Evolutionary conservation across 30 jellyfish, hydroid and myxozoan genomes (phyloP).

Genomic region (Aurelia coerulea): DNA sequence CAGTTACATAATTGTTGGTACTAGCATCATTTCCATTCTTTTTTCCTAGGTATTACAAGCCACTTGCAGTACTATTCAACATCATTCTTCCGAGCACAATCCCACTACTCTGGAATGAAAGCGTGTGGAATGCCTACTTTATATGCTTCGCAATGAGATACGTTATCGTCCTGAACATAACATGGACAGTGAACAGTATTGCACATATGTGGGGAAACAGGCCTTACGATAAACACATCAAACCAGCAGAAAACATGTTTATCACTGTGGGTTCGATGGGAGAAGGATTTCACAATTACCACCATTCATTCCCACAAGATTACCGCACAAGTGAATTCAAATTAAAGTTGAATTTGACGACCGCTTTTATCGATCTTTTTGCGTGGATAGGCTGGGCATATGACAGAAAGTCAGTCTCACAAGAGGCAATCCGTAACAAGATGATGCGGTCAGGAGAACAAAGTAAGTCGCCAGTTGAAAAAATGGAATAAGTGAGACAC

Average conservation of each 20-base stretch:
- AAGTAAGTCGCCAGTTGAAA: not conserved
- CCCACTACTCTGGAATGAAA: constrained; percentile 34
- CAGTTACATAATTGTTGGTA: too few relatives aligned
- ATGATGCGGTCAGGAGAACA: constrained; percentile 20
- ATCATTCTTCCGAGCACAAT: constrained; percentile 20
- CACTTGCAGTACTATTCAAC: constrained; percentile 30
- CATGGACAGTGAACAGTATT: constrained; percentile 57
- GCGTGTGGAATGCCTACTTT: constrained; percentile 48
- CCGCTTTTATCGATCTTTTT: constrained; percentile 30
- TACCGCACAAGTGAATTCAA: constrained; percentile 47
- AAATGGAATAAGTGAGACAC: too few relatives aligned
- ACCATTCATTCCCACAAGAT: constrained; percentile 39
- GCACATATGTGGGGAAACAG: constrained; percentile 63
- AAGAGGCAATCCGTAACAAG: constrained; percentile 13
- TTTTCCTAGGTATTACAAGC: constrained; percentile 34
- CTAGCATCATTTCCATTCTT: too few relatives aligned
- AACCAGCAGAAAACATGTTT: constrained; percentile 54
- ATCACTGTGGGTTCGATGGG: constrained; percentile 48
- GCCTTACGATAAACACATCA: constrained; percentile 30
- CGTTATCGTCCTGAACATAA: constrained; percentile 25
- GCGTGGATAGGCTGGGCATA: constrained; percentile 48
- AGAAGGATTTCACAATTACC: constrained; percentile 50
- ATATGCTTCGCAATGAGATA: constrained; percentile 35
- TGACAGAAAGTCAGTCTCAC: constrained; percentile 23
- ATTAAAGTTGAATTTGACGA: constrained; percentile 16